These are phyloP conservation scores for Trissolcus japonicus DNA, from an alignment of 2,888 invertebrate genomes.

Conservation along the genomic window DNA sequence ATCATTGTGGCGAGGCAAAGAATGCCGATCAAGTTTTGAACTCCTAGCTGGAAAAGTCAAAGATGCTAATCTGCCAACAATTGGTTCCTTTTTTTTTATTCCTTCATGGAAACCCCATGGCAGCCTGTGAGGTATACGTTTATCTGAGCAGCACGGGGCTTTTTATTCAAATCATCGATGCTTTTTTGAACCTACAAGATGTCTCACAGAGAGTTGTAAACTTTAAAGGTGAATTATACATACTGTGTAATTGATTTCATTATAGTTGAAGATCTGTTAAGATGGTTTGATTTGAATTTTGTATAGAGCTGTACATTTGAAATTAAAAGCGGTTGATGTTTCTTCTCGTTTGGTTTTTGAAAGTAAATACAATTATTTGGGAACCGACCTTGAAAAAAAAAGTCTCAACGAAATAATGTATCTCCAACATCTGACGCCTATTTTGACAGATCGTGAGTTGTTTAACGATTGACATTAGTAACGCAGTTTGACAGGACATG, in stretches of 20 bases:
- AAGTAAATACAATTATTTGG: no score
- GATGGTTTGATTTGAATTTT: background rate
- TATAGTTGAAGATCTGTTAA: background rate
- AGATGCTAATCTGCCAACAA: conserved; percentile 50
- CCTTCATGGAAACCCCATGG: conserved; percentile 33
- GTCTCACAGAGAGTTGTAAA: no score
- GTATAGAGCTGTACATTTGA: background rate
- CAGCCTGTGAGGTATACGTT: conserved; percentile 29
- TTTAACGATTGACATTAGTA: conserved; percentile 6
- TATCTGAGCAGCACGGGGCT: conserved; percentile 4
- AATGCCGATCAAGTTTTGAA: conserved; percentile 45
- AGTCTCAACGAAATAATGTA: background rate
- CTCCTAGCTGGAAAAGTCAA: conserved; percentile 44
- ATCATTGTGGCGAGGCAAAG: conserved; percentile 29
- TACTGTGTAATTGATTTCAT: background rate
- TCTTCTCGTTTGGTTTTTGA: background rate
- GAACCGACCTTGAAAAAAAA: background rate
- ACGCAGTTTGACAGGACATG: conserved; percentile 11
- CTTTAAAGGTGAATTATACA: no score
- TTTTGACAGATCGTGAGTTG: no score
- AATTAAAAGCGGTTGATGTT: background rate
- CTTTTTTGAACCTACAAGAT: background rate
- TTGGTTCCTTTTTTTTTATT: conserved; percentile 24
- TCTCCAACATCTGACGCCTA: no score
- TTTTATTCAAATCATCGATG: background rate